A percentile compares a stretch with the other conserved stretches of the same genome.
phyloP scores from a whole-genome alignment of 2,888 invertebrate species.

The Phalangium opilio region DNA sequence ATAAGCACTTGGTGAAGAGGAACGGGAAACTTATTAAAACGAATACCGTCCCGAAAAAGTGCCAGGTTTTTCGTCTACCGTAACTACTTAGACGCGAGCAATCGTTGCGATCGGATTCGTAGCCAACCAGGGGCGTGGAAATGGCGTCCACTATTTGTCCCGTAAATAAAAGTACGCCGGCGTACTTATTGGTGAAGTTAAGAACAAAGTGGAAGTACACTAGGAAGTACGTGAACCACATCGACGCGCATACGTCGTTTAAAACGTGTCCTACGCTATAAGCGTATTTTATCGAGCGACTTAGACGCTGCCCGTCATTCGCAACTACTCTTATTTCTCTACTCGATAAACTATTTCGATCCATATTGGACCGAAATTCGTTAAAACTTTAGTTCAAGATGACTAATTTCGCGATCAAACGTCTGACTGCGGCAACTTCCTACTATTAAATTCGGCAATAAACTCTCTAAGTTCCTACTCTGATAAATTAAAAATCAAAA shows the following conservation, averaged over 20 bases:
- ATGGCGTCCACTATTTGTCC: constrained; percentile 63
- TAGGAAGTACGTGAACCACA: constrained; percentile 72
- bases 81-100: constrained; percentile 27
- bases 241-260: constrained; percentile 81
- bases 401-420: too few species aligned
- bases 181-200: constrained; percentile 10
- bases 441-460: too few species aligned
- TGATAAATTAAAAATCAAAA: too few species aligned
- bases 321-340: too few species aligned
- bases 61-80: constrained; percentile 38
- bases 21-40: constrained; percentile 69
- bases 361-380: too few species aligned
- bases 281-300: constrained; percentile 31
- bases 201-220: constrained; percentile 18
- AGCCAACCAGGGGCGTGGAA: constrained; percentile 72
- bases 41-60: constrained; percentile 51
- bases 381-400: too few species aligned
- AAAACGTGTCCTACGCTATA: constrained; percentile 71
- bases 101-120: constrained; percentile 59
- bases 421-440: too few species aligned
- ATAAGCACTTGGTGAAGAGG: constrained; percentile 61
- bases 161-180: constrained; percentile 23
- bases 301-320: too few species aligned
- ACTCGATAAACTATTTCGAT: too few species aligned
- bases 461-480: too few species aligned